Percentiles rank a stretch among this genome's conserved stretches.
Evolutionary conservation across 2,113 vertebrate genomes (phyloP).

Genomic region (Oreochromis spilurus): DNA sequence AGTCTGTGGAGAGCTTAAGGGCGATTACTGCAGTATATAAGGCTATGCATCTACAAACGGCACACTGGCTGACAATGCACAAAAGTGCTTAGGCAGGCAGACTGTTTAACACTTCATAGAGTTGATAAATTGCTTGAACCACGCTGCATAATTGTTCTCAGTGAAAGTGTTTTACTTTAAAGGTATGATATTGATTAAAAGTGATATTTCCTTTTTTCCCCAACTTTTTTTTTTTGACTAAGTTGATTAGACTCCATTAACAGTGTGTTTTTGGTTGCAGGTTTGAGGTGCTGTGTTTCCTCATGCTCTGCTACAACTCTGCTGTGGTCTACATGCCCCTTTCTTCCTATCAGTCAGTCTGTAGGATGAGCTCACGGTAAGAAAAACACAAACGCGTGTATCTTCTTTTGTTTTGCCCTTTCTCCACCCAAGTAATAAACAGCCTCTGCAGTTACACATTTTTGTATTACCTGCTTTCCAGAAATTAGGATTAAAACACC

Average conservation of each 20-base stretch:
- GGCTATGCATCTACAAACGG: not conserved
- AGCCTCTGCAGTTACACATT: not conserved
- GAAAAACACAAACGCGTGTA: not conserved
- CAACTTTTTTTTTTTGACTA: not conserved
- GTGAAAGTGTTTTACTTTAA: not conserved
- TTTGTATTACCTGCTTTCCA: not conserved
- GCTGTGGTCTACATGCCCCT: conserved; percentile 95
- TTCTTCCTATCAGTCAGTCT: conserved; percentile 92
- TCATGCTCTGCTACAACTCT: conserved; percentile 97
- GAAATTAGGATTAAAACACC: not conserved
- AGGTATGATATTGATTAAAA: not conserved
- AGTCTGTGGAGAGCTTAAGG: not conserved
- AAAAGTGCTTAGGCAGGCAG: not conserved
- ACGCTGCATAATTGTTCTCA: not conserved
- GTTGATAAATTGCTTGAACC: not conserved
- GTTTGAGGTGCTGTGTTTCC: conserved; percentile 97
- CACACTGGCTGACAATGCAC: not conserved
- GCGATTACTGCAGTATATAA: not conserved
- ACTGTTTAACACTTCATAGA: not conserved
- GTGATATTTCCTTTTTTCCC: not conserved
- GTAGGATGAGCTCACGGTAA: conserved; percentile 95
- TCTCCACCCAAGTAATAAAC: not conserved
- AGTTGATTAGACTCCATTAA: not conserved
- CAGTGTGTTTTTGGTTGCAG: conserved; percentile 63
- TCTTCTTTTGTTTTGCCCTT: not conserved